These are phyloP conservation scores for Tupiocoris notatus DNA, from an alignment of 2,888 invertebrate species.

Conservation along the genomic window DNA sequence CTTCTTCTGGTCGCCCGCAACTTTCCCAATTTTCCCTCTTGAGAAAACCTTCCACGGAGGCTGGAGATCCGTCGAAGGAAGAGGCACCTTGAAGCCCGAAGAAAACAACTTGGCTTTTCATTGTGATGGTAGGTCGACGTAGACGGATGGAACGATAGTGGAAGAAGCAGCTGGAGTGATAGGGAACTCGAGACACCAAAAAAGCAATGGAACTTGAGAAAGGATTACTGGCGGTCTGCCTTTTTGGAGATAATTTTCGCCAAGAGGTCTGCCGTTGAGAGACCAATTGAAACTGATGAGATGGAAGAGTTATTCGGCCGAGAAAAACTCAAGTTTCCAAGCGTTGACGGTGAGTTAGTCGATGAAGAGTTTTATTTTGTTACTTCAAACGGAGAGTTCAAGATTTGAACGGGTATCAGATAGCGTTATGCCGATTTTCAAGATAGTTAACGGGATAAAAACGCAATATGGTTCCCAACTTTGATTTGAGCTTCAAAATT, in stretches of 20 bases:
- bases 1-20: slow-evolving; percentile 1
- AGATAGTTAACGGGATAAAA: too few species aligned
- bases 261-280: background rate
- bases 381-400: too few species aligned
- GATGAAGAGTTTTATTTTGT: too few species aligned
- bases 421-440: too few species aligned
- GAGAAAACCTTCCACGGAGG: background rate
- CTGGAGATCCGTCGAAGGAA: background rate
- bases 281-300: background rate
- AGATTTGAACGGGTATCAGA: too few species aligned
- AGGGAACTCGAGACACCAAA: background rate
- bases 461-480: too few species aligned
- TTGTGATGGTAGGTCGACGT: slow-evolving; percentile 6
- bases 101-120: slow-evolving; percentile 26
- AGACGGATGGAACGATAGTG: background rate
- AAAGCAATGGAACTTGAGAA: background rate
- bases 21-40: slow-evolving; percentile 34
- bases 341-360: too few species aligned
- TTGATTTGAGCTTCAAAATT: too few species aligned
- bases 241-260: background rate
- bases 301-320: background rate
- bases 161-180: background rate
- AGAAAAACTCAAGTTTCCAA: background rate
- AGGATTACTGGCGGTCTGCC: background rate
- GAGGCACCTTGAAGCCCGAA: background rate